Evolutionary conservation across 2,797 vertebrate species (phyloP).

Genomic region (Lycodopsis pacificus): DNA sequence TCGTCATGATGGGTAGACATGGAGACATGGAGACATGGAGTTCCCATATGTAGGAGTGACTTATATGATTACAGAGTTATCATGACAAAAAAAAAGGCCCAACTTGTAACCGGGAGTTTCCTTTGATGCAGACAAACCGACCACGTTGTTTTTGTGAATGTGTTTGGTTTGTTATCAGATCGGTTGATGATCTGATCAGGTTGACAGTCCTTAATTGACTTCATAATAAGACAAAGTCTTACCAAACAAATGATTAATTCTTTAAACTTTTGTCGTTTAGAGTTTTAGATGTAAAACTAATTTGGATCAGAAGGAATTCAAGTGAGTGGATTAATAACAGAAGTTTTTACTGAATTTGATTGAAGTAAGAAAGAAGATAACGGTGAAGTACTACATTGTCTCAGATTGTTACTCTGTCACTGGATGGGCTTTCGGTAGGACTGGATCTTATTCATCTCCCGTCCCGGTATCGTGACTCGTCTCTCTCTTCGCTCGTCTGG

Average conservation of each 20-base stretch:
- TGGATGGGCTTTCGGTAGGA: not conserved
- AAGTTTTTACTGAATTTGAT: constrained; percentile 25
- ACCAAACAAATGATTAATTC: too few species aligned
- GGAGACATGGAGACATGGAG: not conserved
- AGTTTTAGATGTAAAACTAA: constrained; percentile 43
- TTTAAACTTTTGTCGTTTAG: constrained; percentile 3
- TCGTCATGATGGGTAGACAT: not conserved
- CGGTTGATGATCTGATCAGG: not conserved
- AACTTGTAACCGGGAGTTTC: not conserved
- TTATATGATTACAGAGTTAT: not conserved
- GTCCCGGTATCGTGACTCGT: constrained; percentile 1
- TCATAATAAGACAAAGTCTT: not conserved
- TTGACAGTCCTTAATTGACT: constrained; percentile 13
- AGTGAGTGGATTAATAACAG: constrained; percentile 45
- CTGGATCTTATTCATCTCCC: constrained; percentile 3
- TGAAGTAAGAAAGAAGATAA: constrained; percentile 8
- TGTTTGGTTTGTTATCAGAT: constrained; percentile 1
- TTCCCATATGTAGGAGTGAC: not conserved
- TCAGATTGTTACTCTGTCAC: not conserved
- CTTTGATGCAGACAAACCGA: too few species aligned
- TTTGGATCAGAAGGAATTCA: constrained; percentile 35
- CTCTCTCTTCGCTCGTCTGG: not conserved
- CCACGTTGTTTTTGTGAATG: not conserved
- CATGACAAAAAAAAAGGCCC: not conserved
- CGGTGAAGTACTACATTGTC: not conserved